Percentiles rank a stretch among this genome's conserved stretches.
phyloP scores from a whole-genome alignment of 1,140 invertebrate genomes.

The Drosophila kanapiae region DNA sequence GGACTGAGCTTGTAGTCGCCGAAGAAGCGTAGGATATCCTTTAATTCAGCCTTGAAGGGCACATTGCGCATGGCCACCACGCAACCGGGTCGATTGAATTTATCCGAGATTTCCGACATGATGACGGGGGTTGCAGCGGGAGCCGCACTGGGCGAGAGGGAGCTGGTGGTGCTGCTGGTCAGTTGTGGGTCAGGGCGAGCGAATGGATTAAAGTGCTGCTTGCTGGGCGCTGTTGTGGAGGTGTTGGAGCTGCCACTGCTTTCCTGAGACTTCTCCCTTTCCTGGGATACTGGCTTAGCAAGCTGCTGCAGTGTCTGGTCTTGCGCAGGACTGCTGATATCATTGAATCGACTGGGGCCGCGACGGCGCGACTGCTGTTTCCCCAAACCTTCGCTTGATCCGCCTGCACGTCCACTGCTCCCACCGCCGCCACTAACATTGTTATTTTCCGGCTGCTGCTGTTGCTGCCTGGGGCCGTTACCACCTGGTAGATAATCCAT shows the following conservation, averaged over 20 bases:
- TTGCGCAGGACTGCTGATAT: constrained; percentile 29
- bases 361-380: constrained; percentile 52
- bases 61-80: constrained; percentile 94
- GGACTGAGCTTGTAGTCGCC: constrained; percentile 90
- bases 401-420: neutral
- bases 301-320: constrained; percentile 17
- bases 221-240: constrained; percentile 22
- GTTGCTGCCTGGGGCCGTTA: constrained; percentile 38
- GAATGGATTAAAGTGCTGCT: constrained; percentile 69
- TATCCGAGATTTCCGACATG: constrained; percentile 85
- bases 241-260: constrained; percentile 30
- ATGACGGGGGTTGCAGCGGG: neutral
- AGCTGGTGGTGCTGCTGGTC: neutral
- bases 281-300: constrained; percentile 5
- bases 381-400: neutral
- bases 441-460: neutral
- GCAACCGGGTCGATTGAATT: constrained; percentile 92
- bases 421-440: constrained; percentile 1
- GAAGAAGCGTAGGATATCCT: constrained; percentile 96
- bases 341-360: constrained; percentile 68
- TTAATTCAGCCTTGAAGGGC: constrained; percentile 93
- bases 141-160: constrained; percentile 11
- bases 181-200: constrained; percentile 34
- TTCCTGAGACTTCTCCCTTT: constrained; percentile 14
- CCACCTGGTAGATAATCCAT: constrained; percentile 78